These are phyloP conservation scores for Diorhabda elongata DNA, from an alignment of 1,140 invertebrate species.

Conservation along the genomic window DNA sequence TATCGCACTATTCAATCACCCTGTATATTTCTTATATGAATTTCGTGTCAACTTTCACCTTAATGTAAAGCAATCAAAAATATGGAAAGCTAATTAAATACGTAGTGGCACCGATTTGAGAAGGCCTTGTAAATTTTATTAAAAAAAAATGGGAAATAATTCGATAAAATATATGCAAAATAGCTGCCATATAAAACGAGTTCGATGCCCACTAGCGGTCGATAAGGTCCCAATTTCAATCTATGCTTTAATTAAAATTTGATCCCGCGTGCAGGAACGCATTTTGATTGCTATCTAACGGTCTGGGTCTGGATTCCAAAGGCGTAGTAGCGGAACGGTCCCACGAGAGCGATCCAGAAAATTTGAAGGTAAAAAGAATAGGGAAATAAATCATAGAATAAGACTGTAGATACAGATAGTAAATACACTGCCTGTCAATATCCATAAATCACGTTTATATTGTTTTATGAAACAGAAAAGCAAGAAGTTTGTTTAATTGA, in stretches of 20 bases:
- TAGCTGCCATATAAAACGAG: conserved; percentile 2
- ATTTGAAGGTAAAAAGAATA: no score
- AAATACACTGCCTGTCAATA: no score
- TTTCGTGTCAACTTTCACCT: no score
- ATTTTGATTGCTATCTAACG: conserved; percentile 16
- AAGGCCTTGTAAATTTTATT: background rate
- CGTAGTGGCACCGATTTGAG: background rate
- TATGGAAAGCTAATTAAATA: background rate
- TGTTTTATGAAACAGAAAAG: no score
- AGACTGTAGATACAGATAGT: no score
- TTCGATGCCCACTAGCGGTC: conserved; percentile 1
- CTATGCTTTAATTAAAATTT: conserved; percentile 15
- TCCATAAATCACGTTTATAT: no score
- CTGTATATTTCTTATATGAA: no score
- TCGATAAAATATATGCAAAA: background rate
- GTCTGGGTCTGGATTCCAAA: background rate
- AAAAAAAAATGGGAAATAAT: background rate
- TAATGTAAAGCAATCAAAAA: no score
- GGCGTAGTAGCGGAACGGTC: background rate
- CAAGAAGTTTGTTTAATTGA: no score
- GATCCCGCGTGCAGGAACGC: conserved; percentile 14
- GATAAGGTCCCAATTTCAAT: conserved; percentile 18
- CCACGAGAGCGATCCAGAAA: no score
- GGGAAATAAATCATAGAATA: no score
- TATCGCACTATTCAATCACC: no score